These are phyloP conservation scores for Sula dactylatra DNA, from an alignment of 2,113 vertebrate species.

Conservation along the genomic window DNA sequence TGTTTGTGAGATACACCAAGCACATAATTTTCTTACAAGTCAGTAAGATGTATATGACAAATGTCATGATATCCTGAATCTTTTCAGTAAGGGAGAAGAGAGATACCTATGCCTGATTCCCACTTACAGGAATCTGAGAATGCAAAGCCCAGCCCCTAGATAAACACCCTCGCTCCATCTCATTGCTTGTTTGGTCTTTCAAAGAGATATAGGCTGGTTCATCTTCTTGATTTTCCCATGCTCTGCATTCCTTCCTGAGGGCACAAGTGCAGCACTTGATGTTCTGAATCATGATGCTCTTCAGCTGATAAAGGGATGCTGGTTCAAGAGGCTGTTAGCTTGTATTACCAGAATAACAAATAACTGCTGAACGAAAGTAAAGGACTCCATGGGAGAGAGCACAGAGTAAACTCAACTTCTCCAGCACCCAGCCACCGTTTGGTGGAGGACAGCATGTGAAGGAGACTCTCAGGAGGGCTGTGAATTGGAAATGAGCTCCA, in stretches of 20 bases:
- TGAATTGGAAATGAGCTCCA: not conserved
- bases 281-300: not conserved
- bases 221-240: constrained; percentile 5
- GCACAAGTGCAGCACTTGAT: constrained; percentile 14
- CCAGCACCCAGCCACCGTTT: not conserved
- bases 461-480: not conserved
- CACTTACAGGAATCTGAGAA: not conserved
- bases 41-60: not conserved
- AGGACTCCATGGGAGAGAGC: not conserved
- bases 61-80: not conserved
- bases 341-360: not conserved
- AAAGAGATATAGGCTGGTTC: not conserved
- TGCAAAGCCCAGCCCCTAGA: not conserved
- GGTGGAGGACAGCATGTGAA: not conserved
- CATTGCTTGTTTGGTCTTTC: not conserved
- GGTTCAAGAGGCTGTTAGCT: constrained; percentile 3
- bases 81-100: not conserved
- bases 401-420: not conserved
- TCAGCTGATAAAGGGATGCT: constrained; percentile 8
- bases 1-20: not conserved
- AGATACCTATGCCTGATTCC: not conserved
- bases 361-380: not conserved
- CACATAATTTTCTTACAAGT: not conserved
- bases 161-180: not conserved
- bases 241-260: not conserved